Base-by-base conservation (phyloP, 1,140 invertebrate genomes). In the Drosophila nebulosa region DNA sequence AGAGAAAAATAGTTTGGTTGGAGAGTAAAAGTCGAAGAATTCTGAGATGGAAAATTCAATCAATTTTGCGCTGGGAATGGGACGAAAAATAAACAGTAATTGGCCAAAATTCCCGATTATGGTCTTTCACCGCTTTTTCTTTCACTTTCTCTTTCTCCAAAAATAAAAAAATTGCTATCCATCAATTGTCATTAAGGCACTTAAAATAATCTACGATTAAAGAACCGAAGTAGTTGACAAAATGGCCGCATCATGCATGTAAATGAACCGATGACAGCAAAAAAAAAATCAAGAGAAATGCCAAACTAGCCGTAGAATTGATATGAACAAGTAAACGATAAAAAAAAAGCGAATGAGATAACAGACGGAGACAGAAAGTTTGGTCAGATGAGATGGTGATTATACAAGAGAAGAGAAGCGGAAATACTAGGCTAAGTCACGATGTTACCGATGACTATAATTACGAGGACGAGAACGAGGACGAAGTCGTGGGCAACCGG, bases 361-460 rank as follows among this genome's bases (percentile, higher is more conserved):
- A 22, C 66, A 52, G 30, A 6, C n/a, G n/a, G 22, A 32, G 22
- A 52, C 9, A 32, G 51, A 24, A 22, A 57, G 39, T n/a, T 14
- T 27, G 58, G 58, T 22, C 14, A 18, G 16, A 10, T 46, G 14
- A 39, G 36, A 30, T 55, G 10, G 14, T 61, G 35, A 7, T n/a
- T n/a, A 21, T 32, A 32, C 18, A 32, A 10, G 16, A 50, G 51
- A 30, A 64, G 42, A 64, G 64, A 24, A 68, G 57, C 64, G 64
- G 73, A 74, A 77, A 77, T 77, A 69, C 70, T 77, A 67, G 71
- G 61, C 74, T 74, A 69, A 69, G 66, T 66, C 70, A 18, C 53
- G n/a, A 35, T 51, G 59, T n/a, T n/a, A n/a, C n/a, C n/a, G n/a
- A n/a, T n/a, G n/a, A n/a, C n/a, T n/a, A n/a, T n/a, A n/a, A 61